Conservation (phyloP, 2,797 vertebrate genomes). For the Sciurus carolinensis region DNA sequence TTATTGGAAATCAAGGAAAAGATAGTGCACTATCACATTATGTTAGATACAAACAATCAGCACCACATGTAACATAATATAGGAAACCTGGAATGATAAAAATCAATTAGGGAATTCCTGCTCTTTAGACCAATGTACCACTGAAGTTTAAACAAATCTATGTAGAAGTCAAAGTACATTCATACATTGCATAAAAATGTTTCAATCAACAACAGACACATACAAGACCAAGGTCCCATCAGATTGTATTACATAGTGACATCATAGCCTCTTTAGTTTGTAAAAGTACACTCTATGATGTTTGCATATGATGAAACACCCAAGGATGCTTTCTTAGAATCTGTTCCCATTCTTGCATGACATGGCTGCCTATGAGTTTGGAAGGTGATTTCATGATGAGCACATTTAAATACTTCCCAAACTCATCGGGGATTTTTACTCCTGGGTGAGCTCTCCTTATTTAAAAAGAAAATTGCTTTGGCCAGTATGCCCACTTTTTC, state of each 20-base stretch:
- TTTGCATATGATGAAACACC: neutral
- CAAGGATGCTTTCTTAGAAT: neutral
- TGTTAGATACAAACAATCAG: constrained; percentile 67
- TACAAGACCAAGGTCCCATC: neutral
- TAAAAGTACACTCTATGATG: neutral
- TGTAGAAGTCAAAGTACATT: neutral
- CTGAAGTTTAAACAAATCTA: neutral
- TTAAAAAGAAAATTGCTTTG: constrained; percentile 60
- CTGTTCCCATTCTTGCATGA: neutral
- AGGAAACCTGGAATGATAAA: neutral
- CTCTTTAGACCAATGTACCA: neutral
- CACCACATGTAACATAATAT: constrained; percentile 48
- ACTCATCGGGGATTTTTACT: neutral
- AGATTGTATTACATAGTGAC: neutral
- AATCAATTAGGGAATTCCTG: neutral
- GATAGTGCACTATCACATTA: constrained; percentile 68
- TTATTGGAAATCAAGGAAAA: constrained; percentile 81
- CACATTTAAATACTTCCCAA: neutral
- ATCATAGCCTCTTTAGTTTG: neutral
- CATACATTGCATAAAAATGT: too few species aligned
- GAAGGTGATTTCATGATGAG: neutral
- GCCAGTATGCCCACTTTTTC: neutral
- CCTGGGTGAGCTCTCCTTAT: neutral
- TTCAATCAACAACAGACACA: neutral
- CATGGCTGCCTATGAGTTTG: neutral